These are phyloP conservation scores for Zosterops borbonicus DNA, from an alignment of 2,113 vertebrate species.

Conservation along the genomic window DNA sequence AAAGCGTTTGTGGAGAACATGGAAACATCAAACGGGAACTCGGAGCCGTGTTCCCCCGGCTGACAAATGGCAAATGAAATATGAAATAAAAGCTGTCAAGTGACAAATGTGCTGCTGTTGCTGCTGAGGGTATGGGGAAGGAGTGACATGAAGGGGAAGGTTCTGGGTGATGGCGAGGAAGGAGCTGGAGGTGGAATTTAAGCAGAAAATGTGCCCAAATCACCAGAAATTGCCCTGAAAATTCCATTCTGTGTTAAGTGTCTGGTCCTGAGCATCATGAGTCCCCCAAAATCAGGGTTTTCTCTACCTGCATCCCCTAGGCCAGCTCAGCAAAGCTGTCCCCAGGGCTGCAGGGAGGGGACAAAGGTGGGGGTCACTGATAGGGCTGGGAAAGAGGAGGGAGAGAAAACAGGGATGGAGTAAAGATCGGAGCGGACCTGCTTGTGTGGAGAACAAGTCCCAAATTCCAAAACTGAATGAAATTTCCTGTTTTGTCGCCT, in stretches of 20 bases:
- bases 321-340: not conserved
- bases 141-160: not conserved
- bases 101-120: not conserved
- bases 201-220: not conserved
- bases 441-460: not conserved
- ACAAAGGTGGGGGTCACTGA: no score
- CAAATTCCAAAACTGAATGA: accelerated
- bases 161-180: not conserved
- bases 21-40: conserved; percentile 44
- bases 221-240: not conserved
- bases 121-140: not conserved
- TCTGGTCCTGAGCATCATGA: accelerated
- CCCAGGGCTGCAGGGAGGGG: not conserved
- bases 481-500: not conserved
- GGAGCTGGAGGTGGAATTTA: not conserved
- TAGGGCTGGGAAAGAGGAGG: not conserved
- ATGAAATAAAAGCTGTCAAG: conserved; percentile 47
- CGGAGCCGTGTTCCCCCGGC: not conserved
- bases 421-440: not conserved
- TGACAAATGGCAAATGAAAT: conserved; percentile 64
- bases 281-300: not conserved
- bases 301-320: no score
- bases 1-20: conserved; percentile 14
- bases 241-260: not conserved
- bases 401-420: no score